These are phyloP conservation scores for Hydriomena furcata DNA, from an alignment of 2,888 invertebrate species.

Conservation along the genomic window DNA sequence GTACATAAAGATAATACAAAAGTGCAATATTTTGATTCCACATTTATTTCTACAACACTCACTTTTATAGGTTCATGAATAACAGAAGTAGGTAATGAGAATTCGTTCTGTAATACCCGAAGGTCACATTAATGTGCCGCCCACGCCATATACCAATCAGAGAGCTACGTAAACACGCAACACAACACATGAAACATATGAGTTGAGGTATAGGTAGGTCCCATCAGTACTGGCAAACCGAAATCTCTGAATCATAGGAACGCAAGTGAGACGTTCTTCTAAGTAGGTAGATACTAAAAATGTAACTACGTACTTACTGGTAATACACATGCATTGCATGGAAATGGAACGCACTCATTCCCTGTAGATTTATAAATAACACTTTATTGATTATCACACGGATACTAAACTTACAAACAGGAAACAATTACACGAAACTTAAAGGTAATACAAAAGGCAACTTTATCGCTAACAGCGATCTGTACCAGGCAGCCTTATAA, in stretches of 20 bases:
- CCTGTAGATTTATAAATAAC: no score
- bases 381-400: no score
- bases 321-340: no score
- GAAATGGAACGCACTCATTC: no score
- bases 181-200: not conserved
- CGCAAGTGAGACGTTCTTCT: not conserved
- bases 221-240: not conserved
- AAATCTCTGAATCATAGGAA: not conserved
- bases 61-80: not conserved
- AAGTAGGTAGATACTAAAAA: not conserved
- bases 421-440: no score
- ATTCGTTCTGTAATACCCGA: not conserved
- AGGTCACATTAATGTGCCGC: constrained; percentile 9
- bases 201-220: not conserved
- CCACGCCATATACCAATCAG: constrained; percentile 6
- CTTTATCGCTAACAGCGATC: no score
- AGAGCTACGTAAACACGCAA: constrained; percentile 3
- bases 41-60: constrained; percentile 10
- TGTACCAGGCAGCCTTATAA: no score
- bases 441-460: no score
- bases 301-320: no score
- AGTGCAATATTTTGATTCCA: not conserved
- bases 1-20: no score
- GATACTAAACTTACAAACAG: no score
- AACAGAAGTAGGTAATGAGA: not conserved